A percentile compares a stretch with the other conserved stretches of the same genome.
These are phyloP conservation scores for Drosophila yooni DNA, from an alignment of 2,888 invertebrate genomes.

Conservation along the genomic window DNA sequence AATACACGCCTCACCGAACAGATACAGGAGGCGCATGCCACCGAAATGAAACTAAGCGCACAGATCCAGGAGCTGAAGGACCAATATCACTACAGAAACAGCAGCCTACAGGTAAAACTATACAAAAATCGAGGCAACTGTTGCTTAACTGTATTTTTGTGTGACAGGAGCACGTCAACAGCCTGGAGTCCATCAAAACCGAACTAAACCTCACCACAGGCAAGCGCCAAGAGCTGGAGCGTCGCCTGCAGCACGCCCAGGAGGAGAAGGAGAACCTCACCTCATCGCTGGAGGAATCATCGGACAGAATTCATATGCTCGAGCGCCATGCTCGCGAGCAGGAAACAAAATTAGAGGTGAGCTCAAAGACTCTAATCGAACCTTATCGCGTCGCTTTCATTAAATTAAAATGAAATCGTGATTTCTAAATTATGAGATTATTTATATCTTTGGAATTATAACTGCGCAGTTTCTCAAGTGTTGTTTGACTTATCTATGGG, in stretches of 20 bases:
- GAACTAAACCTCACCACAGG: conserved; percentile 94
- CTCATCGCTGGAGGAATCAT: conserved; percentile 94
- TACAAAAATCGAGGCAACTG: background rate
- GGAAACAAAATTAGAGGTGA: conserved; percentile 86
- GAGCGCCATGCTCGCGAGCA: conserved; percentile 94
- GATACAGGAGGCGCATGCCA: conserved; percentile 92
- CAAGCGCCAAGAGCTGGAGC: conserved; percentile 93
- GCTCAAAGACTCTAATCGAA: conserved; percentile 24
- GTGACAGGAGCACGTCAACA: conserved; percentile 93
- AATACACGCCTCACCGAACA: conserved; percentile 94
- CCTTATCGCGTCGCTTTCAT: conserved; percentile 57
- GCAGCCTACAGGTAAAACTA: conserved; percentile 88
- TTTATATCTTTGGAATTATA: conserved; percentile 50
- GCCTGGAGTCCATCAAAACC: conserved; percentile 93
- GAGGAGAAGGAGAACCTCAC: conserved; percentile 93
- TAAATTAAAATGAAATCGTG: conserved; percentile 57
- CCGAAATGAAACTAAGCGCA: conserved; percentile 91
- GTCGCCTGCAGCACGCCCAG: conserved; percentile 90
- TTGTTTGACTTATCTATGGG: conserved; percentile 48
- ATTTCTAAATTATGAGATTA: conserved; percentile 56
- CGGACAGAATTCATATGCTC: conserved; percentile 93
- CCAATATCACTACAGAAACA: conserved; percentile 92
- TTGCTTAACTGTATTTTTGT: background rate
- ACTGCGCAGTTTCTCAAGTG: conserved; percentile 74
- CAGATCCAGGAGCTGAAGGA: conserved; percentile 93